Base-by-base conservation (phyloP, 2,888 invertebrate species). In the Plagodis dolabraria region DNA sequence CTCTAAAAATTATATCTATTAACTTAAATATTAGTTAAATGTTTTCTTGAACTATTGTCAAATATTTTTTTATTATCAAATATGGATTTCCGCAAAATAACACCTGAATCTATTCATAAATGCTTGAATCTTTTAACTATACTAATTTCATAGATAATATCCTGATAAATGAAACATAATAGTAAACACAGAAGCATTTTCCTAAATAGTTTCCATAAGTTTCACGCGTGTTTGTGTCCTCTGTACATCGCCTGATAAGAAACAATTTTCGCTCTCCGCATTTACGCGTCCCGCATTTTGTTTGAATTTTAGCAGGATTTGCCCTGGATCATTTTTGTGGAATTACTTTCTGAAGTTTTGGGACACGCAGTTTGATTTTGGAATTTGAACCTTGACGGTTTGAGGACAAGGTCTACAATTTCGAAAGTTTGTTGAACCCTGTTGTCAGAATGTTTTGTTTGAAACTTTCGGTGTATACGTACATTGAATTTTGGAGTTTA, bases 191-290 rank as follows among this genome's bases (percentile, higher is more conserved):
- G 22, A 22, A 22, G 22, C 22, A 22, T 2, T 22, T 22, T 22
- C 4, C 22, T 9, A 38, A 9, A 38, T 38, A 38, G 9, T 38
- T 11, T 5, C 36, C 36, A 22, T 12, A 38, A 38, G 35, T 36
- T 12, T 10, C 49, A 42, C 55, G 11, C 53, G 57, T 60, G 58
- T 54, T 58, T 52, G 45, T 35, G 44, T 50, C 68, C 67, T 65
- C 71, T 71, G 64, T 70, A 53, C 33, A 38, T 59, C 36, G 38
- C 33, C 44, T 57, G 70, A 69, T 71, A 74, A 71, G 69, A 71
- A 66, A 68, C 67, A 67, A 69, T 70, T 74, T 72, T 72, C 70
- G 67, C 59, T 59, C 64, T 57, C 61, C 52, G 60, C 70, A 66
- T 71, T 68, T 71, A 64, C 65, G 62, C 64, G 65, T 63, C 60